Evolutionary conservation across 2,888 invertebrate species (phyloP).

Genomic region (Plagodis dolabraria): DNA sequence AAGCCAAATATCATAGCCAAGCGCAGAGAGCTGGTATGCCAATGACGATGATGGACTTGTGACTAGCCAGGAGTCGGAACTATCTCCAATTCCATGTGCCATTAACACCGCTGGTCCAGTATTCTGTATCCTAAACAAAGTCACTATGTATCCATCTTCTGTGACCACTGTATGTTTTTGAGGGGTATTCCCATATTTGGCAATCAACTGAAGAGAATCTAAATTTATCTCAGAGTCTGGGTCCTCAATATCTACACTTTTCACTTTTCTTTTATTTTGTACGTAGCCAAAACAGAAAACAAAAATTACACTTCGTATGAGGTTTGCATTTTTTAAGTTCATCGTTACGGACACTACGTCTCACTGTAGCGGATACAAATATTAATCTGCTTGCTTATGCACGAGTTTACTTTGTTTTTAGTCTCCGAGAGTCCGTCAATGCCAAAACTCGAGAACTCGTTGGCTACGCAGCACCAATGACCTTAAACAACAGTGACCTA

Average conservation of each 20-base stretch:
- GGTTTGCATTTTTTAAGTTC: constrained; percentile 43
- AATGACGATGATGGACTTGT: constrained; percentile 64
- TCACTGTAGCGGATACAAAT: constrained; percentile 47
- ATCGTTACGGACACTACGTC: constrained; percentile 49
- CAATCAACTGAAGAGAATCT: constrained; percentile 64
- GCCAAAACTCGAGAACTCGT: constrained; percentile 44
- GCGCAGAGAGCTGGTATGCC: constrained; percentile 62
- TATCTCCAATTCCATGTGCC: constrained; percentile 72
- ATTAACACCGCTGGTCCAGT: constrained; percentile 68
- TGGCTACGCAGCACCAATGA: constrained; percentile 39
- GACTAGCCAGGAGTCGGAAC: constrained; percentile 74
- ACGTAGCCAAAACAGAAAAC: constrained; percentile 45
- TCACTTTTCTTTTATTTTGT: constrained; percentile 33
- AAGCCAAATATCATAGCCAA: constrained; percentile 72
- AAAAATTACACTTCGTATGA: constrained; percentile 45
- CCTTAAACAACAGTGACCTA: constrained; percentile 44
- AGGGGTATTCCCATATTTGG: constrained; percentile 57
- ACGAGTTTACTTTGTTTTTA: constrained; percentile 40
- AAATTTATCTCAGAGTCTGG: constrained; percentile 57
- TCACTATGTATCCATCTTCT: constrained; percentile 67
- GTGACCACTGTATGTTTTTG: constrained; percentile 63
- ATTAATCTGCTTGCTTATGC: constrained; percentile 38
- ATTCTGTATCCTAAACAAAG: constrained; percentile 60
- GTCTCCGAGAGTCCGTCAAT: constrained; percentile 47
- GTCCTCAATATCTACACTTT: constrained; percentile 40